Conservation (phyloP, 2,113 vertebrate species). For the Blennius ocellaris region DNA sequence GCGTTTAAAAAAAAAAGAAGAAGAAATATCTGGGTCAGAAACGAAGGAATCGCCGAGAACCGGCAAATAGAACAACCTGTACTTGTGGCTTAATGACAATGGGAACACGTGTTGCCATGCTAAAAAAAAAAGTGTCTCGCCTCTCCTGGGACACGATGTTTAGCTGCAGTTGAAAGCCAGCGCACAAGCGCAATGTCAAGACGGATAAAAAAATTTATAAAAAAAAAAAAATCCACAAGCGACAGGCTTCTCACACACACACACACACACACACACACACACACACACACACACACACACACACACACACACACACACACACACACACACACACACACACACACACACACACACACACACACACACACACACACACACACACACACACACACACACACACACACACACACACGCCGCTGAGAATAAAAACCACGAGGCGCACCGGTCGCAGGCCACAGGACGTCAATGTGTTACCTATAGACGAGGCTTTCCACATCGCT, state of each 20-base stretch:
- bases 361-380: conserved; percentile 6
- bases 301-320: conserved; percentile 5
- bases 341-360: conserved; percentile 8
- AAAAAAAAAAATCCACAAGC: conserved; percentile 26
- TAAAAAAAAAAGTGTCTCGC: neutral
- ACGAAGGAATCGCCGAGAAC: conserved; percentile 1
- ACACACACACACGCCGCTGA: neutral
- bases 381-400: conserved; percentile 6
- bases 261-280: neutral
- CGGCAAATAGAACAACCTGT: conserved; percentile 44
- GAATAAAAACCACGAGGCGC: conserved; percentile 35
- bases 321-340: neutral
- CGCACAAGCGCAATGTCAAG: conserved; percentile 45
- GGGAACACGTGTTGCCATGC: neutral
- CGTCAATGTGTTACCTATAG: conserved; percentile 53
- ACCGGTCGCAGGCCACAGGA: conserved; percentile 22
- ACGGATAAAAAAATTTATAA: too few species aligned
- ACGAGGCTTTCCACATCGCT: conserved; percentile 37
- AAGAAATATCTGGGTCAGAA: conserved; percentile 48
- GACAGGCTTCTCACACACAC: conserved; percentile 25
- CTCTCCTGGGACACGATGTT: neutral
- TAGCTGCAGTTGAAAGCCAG: too few species aligned
- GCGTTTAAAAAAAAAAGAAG: neutral
- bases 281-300: conserved; percentile 9
- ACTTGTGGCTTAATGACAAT: conserved; percentile 4